Evolutionary conservation across 2,797 vertebrate genomes (phyloP), one percentile per base, ranked within the genome.

Genomic region (Morelia viridis): DNA sequence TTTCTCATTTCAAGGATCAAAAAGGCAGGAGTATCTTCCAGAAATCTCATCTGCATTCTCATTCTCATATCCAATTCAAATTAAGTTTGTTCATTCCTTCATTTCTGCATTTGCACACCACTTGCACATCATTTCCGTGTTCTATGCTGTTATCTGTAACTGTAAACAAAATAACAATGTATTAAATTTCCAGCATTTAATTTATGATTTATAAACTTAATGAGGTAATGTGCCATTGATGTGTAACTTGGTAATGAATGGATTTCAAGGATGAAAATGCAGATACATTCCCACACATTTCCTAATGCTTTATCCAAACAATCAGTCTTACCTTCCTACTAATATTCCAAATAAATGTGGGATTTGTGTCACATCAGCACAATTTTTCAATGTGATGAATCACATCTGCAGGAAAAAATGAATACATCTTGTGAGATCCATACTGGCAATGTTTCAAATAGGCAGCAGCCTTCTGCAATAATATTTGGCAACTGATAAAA

Each of bases 171-270:
- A 89, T 50, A 60, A 26, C 46, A 41, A 65, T 88, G 83, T 85
- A 92, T 85, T 85, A 85, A 84, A 89, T 89, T 92, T 57, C 31
- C 76, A 85, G 24, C 22, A 89, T 83, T 92, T 92, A 88, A 91
- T 91, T 83, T 88, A 62, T 87, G 11, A 88, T 64, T 26, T 17
- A 62, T 62, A 62, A 46, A 22, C 58, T 68, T 89, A 64, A 35
- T 84, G 61, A 46, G 6, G 12, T 24, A 50, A 85, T 13, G 24
- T 62, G 50, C n/a, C 76, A 64, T 28, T 92, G 61, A 68, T 85
- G 31, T 57, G 22, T 24, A 89, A 85, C 61, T 60, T 92, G 28
- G 80, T 58, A 89, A 58, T 89, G 50, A 89, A 89, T 58, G 28
- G 87, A 57, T 58, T 64, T 85, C 61, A 85, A 68, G 91, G 35